Evolutionary conservation across 2,797 vertebrate genomes (phyloP).

Genomic region (Alosa sapidissima): DNA sequence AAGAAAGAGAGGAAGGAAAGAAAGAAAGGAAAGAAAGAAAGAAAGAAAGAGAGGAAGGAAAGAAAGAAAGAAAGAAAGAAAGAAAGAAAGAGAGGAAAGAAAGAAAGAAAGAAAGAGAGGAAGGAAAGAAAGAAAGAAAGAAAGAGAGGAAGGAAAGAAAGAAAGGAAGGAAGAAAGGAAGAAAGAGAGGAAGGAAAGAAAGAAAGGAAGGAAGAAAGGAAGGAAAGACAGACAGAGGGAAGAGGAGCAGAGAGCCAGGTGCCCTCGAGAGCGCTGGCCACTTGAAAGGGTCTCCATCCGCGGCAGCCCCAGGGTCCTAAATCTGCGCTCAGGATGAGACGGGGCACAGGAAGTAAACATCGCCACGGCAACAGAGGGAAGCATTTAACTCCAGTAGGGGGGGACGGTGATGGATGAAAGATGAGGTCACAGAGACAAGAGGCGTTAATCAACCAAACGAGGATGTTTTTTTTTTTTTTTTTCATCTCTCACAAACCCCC

Average conservation of each 20-base stretch:
- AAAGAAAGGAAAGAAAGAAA: conserved; percentile 21
- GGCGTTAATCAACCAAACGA: conserved; percentile 52
- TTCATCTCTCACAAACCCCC: not conserved
- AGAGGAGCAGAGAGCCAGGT: conserved; percentile 31
- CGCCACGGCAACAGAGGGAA: conserved; percentile 53
- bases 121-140: conserved; percentile 41
- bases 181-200: conserved; percentile 32
- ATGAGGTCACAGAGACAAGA: conserved; percentile 16
- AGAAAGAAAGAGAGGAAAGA: conserved; percentile 47
- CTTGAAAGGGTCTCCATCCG: conserved; percentile 48
- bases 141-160: not conserved
- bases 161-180: not conserved
- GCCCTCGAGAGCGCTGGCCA: conserved; percentile 45
- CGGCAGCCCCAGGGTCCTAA: conserved; percentile 48
- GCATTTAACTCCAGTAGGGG: conserved; percentile 40
- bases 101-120: not conserved
- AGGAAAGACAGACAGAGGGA: conserved; percentile 40
- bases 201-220: conserved; percentile 29
- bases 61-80: not conserved
- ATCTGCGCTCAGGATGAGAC: conserved; percentile 49
- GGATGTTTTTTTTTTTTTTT: conserved; percentile 44
- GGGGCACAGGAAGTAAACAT: conserved; percentile 66
- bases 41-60: conserved; percentile 41
- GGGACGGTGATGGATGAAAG: conserved; percentile 34
- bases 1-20: not conserved